Conservation (phyloP, 2,888 invertebrate species). For the Fissipunctia ypsillon region DNA sequence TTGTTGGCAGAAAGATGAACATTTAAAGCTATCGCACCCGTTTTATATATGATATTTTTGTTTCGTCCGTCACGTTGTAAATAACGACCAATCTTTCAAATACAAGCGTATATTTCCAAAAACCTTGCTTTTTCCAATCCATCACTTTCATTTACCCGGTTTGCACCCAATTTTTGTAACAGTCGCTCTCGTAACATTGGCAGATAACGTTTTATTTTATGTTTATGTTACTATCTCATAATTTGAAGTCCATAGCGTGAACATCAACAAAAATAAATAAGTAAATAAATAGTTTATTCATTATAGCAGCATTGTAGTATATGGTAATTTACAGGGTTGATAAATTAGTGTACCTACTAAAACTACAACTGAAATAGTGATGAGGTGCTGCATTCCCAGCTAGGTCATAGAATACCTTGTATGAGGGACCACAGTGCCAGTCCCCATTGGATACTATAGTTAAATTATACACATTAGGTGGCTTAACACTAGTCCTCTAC, state of each 20-base stretch:
- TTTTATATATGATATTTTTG: neutral
- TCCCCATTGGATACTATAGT: no score
- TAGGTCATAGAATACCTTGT: no score
- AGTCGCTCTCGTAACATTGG: neutral
- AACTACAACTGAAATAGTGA: no score
- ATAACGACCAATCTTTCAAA: neutral
- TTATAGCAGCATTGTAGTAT: no score
- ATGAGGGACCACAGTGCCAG: no score
- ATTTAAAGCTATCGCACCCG: neutral
- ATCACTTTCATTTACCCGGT: neutral
- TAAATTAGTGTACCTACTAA: no score
- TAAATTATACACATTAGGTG: no score
- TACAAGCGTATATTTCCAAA: neutral
- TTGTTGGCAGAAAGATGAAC: neutral
- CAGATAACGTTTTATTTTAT: neutral
- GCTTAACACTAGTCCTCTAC: no score
- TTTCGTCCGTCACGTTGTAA: neutral
- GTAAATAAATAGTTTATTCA: no score
- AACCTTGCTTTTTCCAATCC: neutral
- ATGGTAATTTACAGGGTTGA: no score
- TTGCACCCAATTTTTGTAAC: neutral
- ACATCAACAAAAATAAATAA: neutral
- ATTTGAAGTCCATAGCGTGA: neutral
- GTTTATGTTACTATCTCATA: neutral
- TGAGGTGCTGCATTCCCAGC: no score